These are phyloP conservation scores for Agriopis marginaria DNA, from an alignment of 2,888 invertebrate genomes.

Conservation along the genomic window DNA sequence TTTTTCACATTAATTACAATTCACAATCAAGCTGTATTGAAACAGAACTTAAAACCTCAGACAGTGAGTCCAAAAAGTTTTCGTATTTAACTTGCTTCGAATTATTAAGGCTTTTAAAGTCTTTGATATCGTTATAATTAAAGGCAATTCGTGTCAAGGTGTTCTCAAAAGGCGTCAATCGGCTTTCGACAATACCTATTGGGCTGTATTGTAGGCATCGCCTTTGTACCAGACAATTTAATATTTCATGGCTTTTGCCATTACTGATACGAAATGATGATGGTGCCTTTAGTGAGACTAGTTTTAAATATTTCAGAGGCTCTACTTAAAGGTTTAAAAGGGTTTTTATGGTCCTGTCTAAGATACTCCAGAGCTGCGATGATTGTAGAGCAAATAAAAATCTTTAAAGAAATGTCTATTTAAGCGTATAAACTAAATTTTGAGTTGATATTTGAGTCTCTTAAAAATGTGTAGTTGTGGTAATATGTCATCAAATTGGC, in stretches of 20 bases:
- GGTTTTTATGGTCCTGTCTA: neutral
- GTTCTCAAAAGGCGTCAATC: slow-evolving; percentile 76
- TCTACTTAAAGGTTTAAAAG: slow-evolving; percentile 11
- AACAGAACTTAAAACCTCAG: slow-evolving; percentile 60
- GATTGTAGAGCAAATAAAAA: too few species aligned
- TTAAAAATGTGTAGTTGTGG: too few species aligned
- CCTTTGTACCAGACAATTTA: slow-evolving; percentile 58
- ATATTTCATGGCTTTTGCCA: slow-evolving; percentile 48
- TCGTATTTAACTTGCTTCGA: slow-evolving; percentile 66
- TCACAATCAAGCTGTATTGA: slow-evolving; percentile 51
- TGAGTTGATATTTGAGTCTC: too few species aligned
- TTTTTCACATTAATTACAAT: slow-evolving; percentile 59
- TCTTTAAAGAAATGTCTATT: too few species aligned
- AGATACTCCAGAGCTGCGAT: neutral
- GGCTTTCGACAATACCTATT: slow-evolving; percentile 69
- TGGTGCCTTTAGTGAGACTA: slow-evolving; percentile 9
- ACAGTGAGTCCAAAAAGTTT: slow-evolving; percentile 63
- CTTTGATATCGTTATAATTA: slow-evolving; percentile 78
- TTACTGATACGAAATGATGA: too few species aligned
- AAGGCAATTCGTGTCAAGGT: slow-evolving; percentile 70
- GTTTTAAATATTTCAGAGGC: slow-evolving; percentile 12
- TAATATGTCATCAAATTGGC: too few species aligned
- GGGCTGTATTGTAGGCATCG: slow-evolving; percentile 44
- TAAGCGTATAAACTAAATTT: too few species aligned
- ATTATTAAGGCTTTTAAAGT: slow-evolving; percentile 62